phyloP scores from a whole-genome alignment of 2,797 vertebrate genomes.

The Podarcis siculus region DNA sequence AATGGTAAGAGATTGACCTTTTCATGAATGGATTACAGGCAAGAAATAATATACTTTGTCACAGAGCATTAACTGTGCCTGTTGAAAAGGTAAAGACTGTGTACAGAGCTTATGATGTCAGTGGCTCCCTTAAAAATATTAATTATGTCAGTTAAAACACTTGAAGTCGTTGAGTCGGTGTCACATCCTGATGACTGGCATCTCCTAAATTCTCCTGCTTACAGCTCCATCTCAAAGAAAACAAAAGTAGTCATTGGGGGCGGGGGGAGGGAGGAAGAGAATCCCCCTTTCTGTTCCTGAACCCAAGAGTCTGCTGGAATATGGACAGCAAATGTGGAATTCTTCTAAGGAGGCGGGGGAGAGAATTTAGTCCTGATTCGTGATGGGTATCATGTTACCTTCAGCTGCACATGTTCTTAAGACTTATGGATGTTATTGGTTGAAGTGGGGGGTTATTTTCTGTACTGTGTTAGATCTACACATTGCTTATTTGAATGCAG shows the following conservation, averaged over 20 bases:
- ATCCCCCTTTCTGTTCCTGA: not conserved
- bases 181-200: constrained; percentile 1
- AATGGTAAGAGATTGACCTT: constrained; percentile 77
- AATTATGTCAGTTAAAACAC: constrained; percentile 72
- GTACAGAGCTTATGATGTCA: constrained; percentile 62
- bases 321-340: not conserved
- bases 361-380: not conserved
- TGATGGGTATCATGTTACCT: not conserved
- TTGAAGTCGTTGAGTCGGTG: not conserved
- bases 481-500: too few species aligned
- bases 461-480: not conserved
- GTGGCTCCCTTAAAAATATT: constrained; percentile 74
- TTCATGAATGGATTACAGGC: constrained; percentile 78
- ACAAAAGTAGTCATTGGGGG: not conserved
- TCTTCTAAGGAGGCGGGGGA: not conserved
- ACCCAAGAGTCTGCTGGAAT: too few species aligned
- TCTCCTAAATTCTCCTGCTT: constrained; percentile 14
- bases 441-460: not conserved
- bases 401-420: not conserved
- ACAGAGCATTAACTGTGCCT: constrained; percentile 76
- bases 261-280: not conserved
- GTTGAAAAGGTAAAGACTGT: constrained; percentile 72
- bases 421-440: not conserved
- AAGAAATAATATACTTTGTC: constrained; percentile 77
- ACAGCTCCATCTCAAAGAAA: not conserved